Percentiles rank a stretch among this genome's conserved stretches.
Evolutionary conservation across 2,113 vertebrate genomes (phyloP).

Genomic region (Acrocephalus kingi): DNA sequence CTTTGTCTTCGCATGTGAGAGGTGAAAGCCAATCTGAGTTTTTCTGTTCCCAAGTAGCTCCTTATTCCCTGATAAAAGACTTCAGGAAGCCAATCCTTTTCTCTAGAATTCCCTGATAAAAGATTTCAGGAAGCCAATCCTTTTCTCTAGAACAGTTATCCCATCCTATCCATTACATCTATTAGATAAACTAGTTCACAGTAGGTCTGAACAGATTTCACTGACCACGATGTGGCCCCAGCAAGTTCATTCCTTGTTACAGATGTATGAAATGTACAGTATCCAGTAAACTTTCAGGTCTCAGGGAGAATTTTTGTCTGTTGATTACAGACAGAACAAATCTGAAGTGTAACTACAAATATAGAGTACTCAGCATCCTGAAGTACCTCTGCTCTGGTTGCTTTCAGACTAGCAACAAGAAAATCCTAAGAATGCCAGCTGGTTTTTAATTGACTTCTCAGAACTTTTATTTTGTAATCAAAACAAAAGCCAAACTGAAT

Average conservation of each 20-base stretch:
- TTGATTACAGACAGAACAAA: background rate
- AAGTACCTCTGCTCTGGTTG: background rate
- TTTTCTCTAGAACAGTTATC: background rate
- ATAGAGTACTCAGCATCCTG: background rate
- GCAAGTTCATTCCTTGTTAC: background rate
- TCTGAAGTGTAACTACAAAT: background rate
- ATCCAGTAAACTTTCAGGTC: background rate
- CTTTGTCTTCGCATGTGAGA: fast-evolving
- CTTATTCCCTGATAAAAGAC: background rate
- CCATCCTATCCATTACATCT: background rate
- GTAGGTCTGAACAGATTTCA: background rate
- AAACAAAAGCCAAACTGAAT: constrained; percentile 1
- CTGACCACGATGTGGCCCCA: too few relatives aligned
- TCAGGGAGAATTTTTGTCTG: background rate
- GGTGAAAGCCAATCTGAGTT: background rate
- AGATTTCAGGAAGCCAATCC: background rate
- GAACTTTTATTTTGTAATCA: background rate
- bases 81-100: background rate
- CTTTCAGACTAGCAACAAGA: background rate
- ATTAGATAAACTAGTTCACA: background rate
- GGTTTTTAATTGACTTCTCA: constrained; percentile 43
- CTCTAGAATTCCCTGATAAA: background rate
- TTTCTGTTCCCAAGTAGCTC: background rate
- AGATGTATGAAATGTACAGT: background rate
- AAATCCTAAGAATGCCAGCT: background rate